phyloP scores from a whole-genome alignment of 2,113 vertebrate genomes.

The Thunnus thynnus region DNA sequence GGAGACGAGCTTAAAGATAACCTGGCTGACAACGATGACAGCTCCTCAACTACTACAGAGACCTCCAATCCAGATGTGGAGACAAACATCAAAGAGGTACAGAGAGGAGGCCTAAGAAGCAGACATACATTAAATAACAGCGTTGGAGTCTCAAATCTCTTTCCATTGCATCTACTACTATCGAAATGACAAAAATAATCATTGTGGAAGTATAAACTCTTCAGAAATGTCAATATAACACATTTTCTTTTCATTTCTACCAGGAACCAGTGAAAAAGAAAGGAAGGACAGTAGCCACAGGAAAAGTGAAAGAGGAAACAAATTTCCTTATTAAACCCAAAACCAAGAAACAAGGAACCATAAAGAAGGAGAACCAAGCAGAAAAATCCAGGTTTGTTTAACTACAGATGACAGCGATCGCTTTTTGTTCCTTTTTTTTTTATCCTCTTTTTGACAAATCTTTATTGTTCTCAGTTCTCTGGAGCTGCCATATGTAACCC shows the following conservation, averaged over 20 bases:
- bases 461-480: slow-evolving; percentile 86
- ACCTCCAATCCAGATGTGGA: slow-evolving; percentile 97
- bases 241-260: not conserved
- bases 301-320: slow-evolving; percentile 89
- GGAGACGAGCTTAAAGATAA: slow-evolving; percentile 93
- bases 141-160: fast-evolving
- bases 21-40: slow-evolving; percentile 94
- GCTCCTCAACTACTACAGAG: slow-evolving; percentile 98
- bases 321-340: slow-evolving; percentile 89
- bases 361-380: slow-evolving; percentile 90
- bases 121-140: not conserved
- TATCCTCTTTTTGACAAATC: not conserved
- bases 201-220: no score
- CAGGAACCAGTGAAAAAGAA: slow-evolving; percentile 96
- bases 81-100: slow-evolving; percentile 92
- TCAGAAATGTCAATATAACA: no score
- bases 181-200: no score
- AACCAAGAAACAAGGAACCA: slow-evolving; percentile 87
- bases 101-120: no score
- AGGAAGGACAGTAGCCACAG: slow-evolving; percentile 84
- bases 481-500: slow-evolving; percentile 91
- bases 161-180: not conserved
- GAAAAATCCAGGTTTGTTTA: slow-evolving; percentile 90
- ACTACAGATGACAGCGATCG: not conserved
- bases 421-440: not conserved